These are phyloP conservation scores for Rhadina sibilatrix DNA, from an alignment of 2,113 vertebrate species.

Conservation along the genomic window DNA sequence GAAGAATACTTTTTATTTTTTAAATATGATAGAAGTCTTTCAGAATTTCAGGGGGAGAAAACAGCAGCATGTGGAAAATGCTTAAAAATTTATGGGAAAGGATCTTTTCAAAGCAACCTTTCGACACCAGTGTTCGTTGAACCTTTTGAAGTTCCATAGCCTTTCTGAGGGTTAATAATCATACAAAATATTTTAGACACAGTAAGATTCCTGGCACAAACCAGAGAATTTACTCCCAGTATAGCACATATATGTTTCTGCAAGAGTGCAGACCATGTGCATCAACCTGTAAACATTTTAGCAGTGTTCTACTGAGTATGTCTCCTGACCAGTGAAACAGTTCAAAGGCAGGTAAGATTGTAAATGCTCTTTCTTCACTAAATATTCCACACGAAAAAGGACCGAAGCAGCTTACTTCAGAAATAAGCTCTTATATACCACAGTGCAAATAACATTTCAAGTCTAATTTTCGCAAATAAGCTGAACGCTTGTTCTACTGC, in stretches of 20 bases:
- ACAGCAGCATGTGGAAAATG: neutral
- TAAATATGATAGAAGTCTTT: neutral
- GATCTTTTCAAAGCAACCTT: neutral
- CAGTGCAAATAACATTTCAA: neutral
- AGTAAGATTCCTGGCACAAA: neutral
- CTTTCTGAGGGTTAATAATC: neutral
- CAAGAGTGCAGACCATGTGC: neutral
- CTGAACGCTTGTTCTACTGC: neutral
- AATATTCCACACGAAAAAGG: neutral
- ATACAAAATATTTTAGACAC: neutral
- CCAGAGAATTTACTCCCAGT: neutral
- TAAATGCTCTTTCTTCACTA: neutral
- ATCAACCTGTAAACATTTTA: neutral
- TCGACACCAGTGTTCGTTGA: neutral
- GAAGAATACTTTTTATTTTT: neutral
- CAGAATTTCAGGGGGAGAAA: neutral
- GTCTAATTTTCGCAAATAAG: neutral
- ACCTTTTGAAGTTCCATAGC: neutral
- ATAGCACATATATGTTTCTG: neutral
- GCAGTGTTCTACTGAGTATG: neutral
- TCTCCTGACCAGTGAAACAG: neutral
- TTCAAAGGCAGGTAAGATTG: neutral
- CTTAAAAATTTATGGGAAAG: neutral
- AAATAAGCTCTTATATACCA: neutral
- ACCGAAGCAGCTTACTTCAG: neutral